phyloP scores from a whole-genome alignment of 2,113 vertebrate genomes.

The Crocuta crocuta region DNA sequence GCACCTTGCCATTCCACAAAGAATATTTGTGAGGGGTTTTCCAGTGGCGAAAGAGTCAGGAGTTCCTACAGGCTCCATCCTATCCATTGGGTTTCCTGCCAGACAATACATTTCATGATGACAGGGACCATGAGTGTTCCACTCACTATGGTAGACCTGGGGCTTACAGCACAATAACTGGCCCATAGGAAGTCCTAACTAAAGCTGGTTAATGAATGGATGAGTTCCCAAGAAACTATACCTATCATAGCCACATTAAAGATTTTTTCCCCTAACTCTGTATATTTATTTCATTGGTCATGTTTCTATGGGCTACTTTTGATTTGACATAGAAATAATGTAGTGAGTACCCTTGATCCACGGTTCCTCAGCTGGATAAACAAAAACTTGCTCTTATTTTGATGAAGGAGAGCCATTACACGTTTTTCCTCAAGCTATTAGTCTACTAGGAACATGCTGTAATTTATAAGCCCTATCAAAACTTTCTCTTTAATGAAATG shows the following conservation, averaged over 20 bases:
- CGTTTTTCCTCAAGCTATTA: slow-evolving; percentile 86
- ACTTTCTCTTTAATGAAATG: slow-evolving; percentile 85
- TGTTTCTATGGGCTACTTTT: slow-evolving; percentile 37
- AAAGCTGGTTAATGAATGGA: neutral
- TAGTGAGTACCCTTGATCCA: slow-evolving; percentile 70
- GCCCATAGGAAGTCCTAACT: neutral
- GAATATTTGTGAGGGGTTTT: neutral
- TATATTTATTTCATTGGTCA: neutral
- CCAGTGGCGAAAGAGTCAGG: neutral
- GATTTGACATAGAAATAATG: slow-evolving; percentile 71
- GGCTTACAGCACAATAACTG: neutral
- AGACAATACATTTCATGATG: neutral
- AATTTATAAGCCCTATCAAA: slow-evolving; percentile 87
- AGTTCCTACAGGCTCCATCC: neutral
- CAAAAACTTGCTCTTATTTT: slow-evolving; percentile 85
- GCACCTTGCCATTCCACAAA: neutral
- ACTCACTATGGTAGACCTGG: neutral
- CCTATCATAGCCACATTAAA: neutral
- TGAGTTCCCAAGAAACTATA: neutral
- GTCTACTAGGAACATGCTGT: slow-evolving; percentile 78
- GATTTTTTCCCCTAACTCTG: neutral
- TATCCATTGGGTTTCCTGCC: neutral
- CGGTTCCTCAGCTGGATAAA: slow-evolving; percentile 82
- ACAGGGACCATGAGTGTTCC: neutral
- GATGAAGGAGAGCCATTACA: slow-evolving; percentile 86